Base-by-base conservation (phyloP, 2,797 vertebrate species). In the Centroberyx gerrardi region DNA sequence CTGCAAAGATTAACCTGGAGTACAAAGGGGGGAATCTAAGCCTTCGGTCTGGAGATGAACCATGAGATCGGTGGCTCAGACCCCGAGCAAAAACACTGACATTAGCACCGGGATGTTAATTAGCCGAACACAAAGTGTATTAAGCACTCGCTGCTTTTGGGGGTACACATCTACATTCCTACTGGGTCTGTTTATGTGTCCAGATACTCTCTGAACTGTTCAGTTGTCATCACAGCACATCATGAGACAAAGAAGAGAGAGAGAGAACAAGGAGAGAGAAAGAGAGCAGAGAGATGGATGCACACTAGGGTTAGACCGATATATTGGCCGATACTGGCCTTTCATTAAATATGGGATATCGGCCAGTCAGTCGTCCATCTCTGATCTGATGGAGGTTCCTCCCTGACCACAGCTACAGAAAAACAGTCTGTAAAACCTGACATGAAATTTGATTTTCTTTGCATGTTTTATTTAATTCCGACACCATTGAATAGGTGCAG, bases 131-230 rank as follows among this genome's bases (percentile, higher is more conserved):
- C 88, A 90, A 85, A 89, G 89, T 78, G 76, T 89, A 84, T 81
- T 80, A 75, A 84, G 84, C 81, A 88, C 90, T 85, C 60, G 88
- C 78, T 81, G 90, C 82, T 93, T 95, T 91, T 91, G 63, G 70
- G 64, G 87, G 80, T 87, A 94, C 88, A 95, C 81, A 84, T 90
- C 90, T 14, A 95, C 93, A 95, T 95, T 95, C 94, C 92, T 89
- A 40, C 70, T 59, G 67, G 54, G 69, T 52, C 53, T 85, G 84
- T 90, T 88, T 86, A 62, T 85, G 65, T 76, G 78, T 72, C 31
- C 58, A n/a, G 55, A 71, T 38, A 54, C 69, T 59, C 76, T 81
- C 29, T 65, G 52, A 77, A 81, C 17, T 48, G n/a, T 55, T 46
- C 46, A 78, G 71, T 69, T 64, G 59, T 72, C 55, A 59, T 56